These are phyloP conservation scores for Temnopleurus reevesii DNA, from an alignment of 53 echinoderm and acorn worm species.

Conservation along the genomic window DNA sequence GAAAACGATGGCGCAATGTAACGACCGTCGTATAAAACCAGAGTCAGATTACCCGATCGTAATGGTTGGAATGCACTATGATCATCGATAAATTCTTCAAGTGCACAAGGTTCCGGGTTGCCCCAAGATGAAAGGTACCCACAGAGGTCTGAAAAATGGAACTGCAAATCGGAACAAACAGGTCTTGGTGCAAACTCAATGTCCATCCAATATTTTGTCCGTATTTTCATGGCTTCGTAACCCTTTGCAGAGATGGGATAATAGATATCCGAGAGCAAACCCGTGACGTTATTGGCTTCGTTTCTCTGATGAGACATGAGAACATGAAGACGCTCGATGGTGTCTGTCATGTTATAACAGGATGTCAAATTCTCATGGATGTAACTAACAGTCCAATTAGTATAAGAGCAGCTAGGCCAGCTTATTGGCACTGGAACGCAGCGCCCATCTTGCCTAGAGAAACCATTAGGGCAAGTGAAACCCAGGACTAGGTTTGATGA, in stretches of 20 bases:
- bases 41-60: constrained; percentile 14
- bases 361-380: not conserved
- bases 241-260: not conserved
- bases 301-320: not conserved
- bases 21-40: not conserved
- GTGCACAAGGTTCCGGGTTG: not conserved
- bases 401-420: not conserved
- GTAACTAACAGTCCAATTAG: not conserved
- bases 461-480: not conserved
- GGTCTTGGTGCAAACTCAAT: not conserved
- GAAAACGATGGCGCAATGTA: constrained; percentile 4
- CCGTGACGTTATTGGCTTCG: not conserved
- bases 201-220: constrained; percentile 1
- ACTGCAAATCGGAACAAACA: not conserved
- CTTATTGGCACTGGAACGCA: not conserved
- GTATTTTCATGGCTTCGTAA: not conserved
- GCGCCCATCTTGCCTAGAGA: not conserved
- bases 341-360: not conserved
- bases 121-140: not conserved
- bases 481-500: not conserved
- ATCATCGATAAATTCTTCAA: constrained; percentile 5
- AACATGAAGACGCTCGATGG: not conserved
- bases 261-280: not conserved
- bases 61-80: constrained; percentile 11
- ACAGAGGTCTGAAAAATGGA: not conserved